Evolutionary conservation across 1,140 invertebrate species (phyloP).

Genomic region (Metaphire vulgaris): DNA sequence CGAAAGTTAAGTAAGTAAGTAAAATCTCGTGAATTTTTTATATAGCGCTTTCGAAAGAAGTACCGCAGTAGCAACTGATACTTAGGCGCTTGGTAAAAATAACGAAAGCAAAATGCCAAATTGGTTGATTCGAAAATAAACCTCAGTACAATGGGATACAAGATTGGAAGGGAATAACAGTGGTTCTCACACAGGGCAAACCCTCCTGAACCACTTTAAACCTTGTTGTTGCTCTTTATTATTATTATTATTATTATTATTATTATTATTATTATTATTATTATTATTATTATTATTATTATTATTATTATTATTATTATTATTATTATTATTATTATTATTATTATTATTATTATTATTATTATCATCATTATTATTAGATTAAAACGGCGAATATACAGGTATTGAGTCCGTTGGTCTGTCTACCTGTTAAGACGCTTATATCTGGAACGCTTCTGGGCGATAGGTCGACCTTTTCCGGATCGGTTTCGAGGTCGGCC

Average conservation of each 20-base stretch:
- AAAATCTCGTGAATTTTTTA: too few relatives aligned
- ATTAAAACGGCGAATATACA: too few relatives aligned
- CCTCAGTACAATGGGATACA: too few relatives aligned
- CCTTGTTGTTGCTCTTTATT: too few relatives aligned
- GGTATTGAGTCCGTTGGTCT: too few relatives aligned
- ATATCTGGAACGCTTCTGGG: slow-evolving; percentile 91
- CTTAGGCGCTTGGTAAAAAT: not conserved
- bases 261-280: not conserved
- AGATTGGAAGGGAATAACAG: too few relatives aligned
- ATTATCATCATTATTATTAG: too few relatives aligned
- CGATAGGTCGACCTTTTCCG: slow-evolving; percentile 80
- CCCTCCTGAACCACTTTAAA: too few relatives aligned
- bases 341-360: too few relatives aligned
- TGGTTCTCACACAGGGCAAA: too few relatives aligned
- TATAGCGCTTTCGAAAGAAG: too few relatives aligned
- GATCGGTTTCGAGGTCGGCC: slow-evolving; percentile 87
- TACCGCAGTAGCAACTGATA: not conserved
- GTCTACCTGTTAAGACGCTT: slow-evolving; percentile 51
- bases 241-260: not conserved
- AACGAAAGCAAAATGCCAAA: not conserved
- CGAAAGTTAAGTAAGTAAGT: not conserved
- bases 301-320: not conserved
- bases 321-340: not conserved
- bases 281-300: not conserved
- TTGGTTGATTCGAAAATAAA: not conserved